phyloP scores from a whole-genome alignment of 2,888 invertebrate species.

The Hipparchia semele region DNA sequence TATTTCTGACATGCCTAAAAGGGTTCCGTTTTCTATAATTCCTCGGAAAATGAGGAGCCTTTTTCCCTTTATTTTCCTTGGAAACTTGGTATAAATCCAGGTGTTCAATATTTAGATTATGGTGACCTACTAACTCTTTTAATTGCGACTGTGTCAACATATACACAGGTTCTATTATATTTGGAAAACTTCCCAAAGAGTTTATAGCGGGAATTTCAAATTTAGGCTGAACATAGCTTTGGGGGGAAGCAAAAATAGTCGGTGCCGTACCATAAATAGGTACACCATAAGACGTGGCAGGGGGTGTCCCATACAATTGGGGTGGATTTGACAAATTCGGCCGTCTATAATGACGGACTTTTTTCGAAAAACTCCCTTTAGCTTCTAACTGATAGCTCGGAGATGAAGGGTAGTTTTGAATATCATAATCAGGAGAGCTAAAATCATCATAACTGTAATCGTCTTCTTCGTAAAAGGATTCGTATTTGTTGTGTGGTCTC shows the following conservation, averaged over 20 bases:
- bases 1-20: conserved; percentile 53
- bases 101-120: conserved; percentile 70
- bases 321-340: conserved; percentile 38
- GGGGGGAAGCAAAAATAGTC: conserved; percentile 28
- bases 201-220: conserved; percentile 40
- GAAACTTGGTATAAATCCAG: conserved; percentile 64
- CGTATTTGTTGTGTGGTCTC: conserved; percentile 46
- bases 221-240: conserved; percentile 35
- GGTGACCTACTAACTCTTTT: conserved; percentile 63
- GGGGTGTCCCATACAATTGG: conserved; percentile 39
- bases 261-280: conserved; percentile 40
- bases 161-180: conserved; percentile 65
- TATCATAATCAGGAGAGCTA: conserved; percentile 48
- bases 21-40: conserved; percentile 55
- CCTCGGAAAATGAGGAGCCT: conserved; percentile 49
- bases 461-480: conserved; percentile 50
- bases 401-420: conserved; percentile 40
- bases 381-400: conserved; percentile 42
- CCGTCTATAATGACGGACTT: conserved; percentile 46
- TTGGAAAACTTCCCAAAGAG: conserved; percentile 37
- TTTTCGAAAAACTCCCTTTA: conserved; percentile 48
- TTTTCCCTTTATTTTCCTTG: conserved; percentile 45
- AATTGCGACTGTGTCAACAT: conserved; percentile 70
- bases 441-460: conserved; percentile 52
- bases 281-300: conserved; percentile 49